These are phyloP conservation scores for Liparis tanakae DNA, from an alignment of 2,797 vertebrate species.

Conservation along the genomic window DNA sequence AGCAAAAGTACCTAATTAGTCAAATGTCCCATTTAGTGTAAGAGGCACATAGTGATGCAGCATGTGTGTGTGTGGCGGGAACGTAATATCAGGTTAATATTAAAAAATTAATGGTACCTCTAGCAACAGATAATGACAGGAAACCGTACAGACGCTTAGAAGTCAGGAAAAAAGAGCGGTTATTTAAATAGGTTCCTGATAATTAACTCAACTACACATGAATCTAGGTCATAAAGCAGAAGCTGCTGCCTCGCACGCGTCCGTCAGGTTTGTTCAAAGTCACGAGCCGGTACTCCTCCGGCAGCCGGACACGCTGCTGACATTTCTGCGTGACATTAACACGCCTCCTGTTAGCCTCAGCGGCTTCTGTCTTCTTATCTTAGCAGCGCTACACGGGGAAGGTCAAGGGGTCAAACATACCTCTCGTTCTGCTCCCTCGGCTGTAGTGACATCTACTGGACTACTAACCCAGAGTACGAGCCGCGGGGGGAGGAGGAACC, in stretches of 20 bases:
- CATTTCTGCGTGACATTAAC: conserved; percentile 66
- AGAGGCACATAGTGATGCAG: conserved; percentile 20
- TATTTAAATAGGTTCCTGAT: conserved; percentile 5
- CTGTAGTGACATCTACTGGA: conserved; percentile 87
- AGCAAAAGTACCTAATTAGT: conserved; percentile 44
- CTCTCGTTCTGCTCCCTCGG: conserved; percentile 70
- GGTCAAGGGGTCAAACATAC: conserved; percentile 72
- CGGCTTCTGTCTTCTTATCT: conserved; percentile 55
- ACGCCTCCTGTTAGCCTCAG: conserved; percentile 49
- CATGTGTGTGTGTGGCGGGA: conserved; percentile 1
- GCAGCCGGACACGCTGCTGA: conserved; percentile 54
- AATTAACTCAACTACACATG: conserved; percentile 6
- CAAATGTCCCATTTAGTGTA: conserved; percentile 47
- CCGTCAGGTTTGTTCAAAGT: conserved; percentile 54
- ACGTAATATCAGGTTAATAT: conserved; percentile 1
- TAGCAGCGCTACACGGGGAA: conserved; percentile 29
- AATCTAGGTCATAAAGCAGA: conserved; percentile 10
- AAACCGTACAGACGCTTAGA: neutral
- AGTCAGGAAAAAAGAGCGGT: neutral
- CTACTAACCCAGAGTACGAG: conserved; percentile 49
- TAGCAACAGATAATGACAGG: neutral
- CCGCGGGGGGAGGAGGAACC: conserved; percentile 1
- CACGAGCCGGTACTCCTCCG: conserved; percentile 39
- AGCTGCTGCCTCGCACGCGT: neutral
- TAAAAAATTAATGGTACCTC: conserved; percentile 18